phyloP scores from a whole-genome alignment of 2,888 invertebrate species.

The Acanthopleura granulata region DNA sequence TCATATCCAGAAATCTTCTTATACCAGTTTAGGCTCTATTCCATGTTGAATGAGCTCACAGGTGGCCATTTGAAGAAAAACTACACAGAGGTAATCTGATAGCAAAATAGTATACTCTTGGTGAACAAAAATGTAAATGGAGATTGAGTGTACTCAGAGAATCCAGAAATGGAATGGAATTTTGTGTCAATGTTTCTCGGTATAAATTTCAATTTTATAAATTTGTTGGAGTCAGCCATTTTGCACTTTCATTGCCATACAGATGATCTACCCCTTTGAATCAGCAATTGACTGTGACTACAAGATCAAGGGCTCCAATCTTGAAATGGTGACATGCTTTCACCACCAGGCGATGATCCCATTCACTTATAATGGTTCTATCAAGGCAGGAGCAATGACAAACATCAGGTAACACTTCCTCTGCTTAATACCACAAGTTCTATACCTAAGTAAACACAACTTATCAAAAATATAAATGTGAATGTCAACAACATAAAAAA shows the following conservation, averaged over 20 bases:
- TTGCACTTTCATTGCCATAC: too few species aligned
- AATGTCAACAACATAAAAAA: too few species aligned
- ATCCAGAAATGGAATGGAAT: too few species aligned
- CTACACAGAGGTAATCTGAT: constrained; percentile 8
- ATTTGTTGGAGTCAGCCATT: too few species aligned
- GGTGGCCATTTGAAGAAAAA: constrained; percentile 1
- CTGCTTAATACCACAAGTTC: too few species aligned
- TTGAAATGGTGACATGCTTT: not conserved
- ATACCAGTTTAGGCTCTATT: not conserved
- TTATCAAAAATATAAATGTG: too few species aligned
- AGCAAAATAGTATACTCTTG: not conserved
- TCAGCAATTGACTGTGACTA: constrained; percentile 15
- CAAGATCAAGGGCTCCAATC: not conserved
- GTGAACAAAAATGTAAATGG: too few species aligned
- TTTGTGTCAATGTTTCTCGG: too few species aligned
- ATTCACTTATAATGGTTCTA: constrained; percentile 5
- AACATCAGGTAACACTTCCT: constrained; percentile 2
- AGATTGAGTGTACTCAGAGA: too few species aligned
- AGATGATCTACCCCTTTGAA: constrained; percentile 13
- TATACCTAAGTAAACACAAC: too few species aligned
- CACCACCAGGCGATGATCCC: constrained; percentile 12
- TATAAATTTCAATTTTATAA: too few species aligned
- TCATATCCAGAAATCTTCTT: constrained; percentile 5
- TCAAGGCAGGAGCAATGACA: constrained; percentile 15
- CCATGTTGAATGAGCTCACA: not conserved